These are phyloP conservation scores for Nannobrachium achirus DNA, from an alignment of 2,113 vertebrate genomes.

Conservation along the genomic window DNA sequence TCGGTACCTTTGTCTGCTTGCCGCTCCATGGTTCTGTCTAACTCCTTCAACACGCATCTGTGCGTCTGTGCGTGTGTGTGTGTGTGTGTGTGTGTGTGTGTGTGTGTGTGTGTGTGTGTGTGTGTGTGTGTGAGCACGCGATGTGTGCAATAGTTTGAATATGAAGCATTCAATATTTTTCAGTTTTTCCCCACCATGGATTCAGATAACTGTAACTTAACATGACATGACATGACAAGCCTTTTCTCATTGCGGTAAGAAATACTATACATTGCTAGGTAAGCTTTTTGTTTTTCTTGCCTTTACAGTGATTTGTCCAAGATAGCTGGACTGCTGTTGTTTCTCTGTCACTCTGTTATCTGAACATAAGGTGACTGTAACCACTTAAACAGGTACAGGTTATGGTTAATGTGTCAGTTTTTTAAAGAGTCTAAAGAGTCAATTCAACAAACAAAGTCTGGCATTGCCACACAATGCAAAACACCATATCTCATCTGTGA, in stretches of 20 bases:
- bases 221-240: not conserved
- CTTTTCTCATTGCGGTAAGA: not conserved
- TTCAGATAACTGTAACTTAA: conserved; percentile 6
- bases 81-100: not conserved
- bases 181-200: not conserved
- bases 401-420: too few relatives aligned
- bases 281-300: not conserved
- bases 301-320: not conserved
- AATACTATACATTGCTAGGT: not conserved
- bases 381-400: too few relatives aligned
- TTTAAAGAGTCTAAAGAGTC: too few relatives aligned
- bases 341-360: not conserved
- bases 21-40: not conserved
- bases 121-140: not conserved
- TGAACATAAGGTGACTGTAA: not conserved
- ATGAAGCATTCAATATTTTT: not conserved
- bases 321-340: not conserved
- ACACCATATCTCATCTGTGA: conserved; percentile 56
- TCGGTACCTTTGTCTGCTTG: not conserved
- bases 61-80: not conserved
- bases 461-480: conserved; percentile 41
- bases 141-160: not conserved
- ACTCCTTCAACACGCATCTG: too few relatives aligned
- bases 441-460: too few relatives aligned
- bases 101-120: not conserved